Evolutionary conservation across 2,113 vertebrate genomes (phyloP).

Genomic region (Ageneiosus marmoratus): DNA sequence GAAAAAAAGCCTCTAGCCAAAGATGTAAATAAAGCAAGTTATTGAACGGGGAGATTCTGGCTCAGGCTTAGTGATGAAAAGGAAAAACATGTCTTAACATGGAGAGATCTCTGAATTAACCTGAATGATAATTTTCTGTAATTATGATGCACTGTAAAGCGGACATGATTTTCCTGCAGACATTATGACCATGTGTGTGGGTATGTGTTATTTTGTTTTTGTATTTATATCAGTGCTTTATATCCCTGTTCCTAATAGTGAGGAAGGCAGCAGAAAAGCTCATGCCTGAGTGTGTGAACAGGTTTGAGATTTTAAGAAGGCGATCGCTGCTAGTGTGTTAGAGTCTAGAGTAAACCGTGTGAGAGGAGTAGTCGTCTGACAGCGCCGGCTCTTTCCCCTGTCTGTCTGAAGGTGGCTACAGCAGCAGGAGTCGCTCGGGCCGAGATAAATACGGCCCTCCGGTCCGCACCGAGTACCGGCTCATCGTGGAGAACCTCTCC

Average conservation of each 20-base stretch:
- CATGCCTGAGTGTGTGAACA: conserved; percentile 44
- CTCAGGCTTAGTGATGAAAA: conserved; percentile 31
- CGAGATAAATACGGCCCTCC: conserved; percentile 98
- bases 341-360: conserved; percentile 1
- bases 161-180: conserved; percentile 18
- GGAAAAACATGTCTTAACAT: conserved; percentile 30
- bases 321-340: conserved; percentile 13
- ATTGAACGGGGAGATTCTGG: conserved; percentile 27
- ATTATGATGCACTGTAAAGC: conserved; percentile 3
- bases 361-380: neutral
- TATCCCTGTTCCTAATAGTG: conserved; percentile 47
- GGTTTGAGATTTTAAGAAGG: conserved; percentile 35
- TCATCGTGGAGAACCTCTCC: conserved; percentile 97
- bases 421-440: conserved; percentile 90
- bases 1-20: conserved; percentile 59
- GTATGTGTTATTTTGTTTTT: neutral
- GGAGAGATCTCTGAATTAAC: neutral
- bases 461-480: conserved; percentile 95
- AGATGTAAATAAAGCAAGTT: conserved; percentile 41
- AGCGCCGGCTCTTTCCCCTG: neutral
- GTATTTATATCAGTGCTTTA: neutral
- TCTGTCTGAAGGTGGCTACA: conserved; percentile 85
- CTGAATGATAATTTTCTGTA: conserved; percentile 29
- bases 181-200: conserved; percentile 19
- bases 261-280: conserved; percentile 43